Percentiles rank a stretch among this genome's conserved stretches.
These are phyloP conservation scores for Pantherophis vulpinus DNA, from an alignment of 2,797 vertebrate species.

Conservation along the genomic window DNA sequence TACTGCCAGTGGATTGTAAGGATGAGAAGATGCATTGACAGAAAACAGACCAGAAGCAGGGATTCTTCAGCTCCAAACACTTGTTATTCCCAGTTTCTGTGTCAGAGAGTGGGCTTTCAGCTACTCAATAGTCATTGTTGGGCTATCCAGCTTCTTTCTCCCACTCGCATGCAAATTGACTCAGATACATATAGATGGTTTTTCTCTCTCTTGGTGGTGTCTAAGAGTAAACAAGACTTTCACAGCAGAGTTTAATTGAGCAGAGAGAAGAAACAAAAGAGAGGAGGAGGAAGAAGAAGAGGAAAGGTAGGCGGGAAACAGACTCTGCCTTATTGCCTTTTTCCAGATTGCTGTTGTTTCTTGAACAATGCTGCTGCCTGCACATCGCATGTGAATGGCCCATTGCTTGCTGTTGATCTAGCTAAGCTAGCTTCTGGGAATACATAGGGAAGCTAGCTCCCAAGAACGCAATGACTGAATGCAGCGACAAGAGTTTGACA, in stretches of 20 bases:
- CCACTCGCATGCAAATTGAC: neutral
- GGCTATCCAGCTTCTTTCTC: neutral
- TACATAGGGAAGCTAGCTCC: neutral
- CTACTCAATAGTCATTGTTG: neutral
- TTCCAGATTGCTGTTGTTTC: neutral
- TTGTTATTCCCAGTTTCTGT: neutral
- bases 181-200: neutral
- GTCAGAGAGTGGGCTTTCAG: neutral
- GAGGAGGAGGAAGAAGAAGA: neutral
- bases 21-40: neutral
- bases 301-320: neutral
- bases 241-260: neutral
- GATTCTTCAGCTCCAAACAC: neutral
- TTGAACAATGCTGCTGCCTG: neutral
- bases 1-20: neutral
- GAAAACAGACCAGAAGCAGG: neutral
- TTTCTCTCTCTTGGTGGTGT: neutral
- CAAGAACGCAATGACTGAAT: neutral
- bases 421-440: neutral
- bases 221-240: neutral
- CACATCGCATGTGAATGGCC: neutral
- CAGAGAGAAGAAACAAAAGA: neutral
- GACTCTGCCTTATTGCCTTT: neutral
- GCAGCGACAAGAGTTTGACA: neutral
- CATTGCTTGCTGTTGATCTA: neutral